Conservation (phyloP, 35 echinoderm and acorn worm species). For the Holothuria glaberrima region DNA sequence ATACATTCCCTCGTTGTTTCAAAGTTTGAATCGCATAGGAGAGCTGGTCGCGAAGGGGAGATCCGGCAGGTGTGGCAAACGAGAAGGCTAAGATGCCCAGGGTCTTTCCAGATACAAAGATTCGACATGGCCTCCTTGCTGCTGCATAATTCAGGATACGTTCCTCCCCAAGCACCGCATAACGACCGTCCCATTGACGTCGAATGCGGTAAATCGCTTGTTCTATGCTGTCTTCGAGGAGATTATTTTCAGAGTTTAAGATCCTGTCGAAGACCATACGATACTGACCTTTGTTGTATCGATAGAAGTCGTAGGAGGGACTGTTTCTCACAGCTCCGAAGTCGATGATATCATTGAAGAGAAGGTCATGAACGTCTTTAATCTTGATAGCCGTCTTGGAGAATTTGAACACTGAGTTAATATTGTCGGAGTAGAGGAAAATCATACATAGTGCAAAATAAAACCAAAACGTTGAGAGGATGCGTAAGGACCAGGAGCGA, state of each 20-base stretch:
- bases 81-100: constrained; percentile 68
- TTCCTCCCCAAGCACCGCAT: constrained; percentile 79
- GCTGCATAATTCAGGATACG: constrained; percentile 67
- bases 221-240: constrained; percentile 60
- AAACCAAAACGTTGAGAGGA: constrained; percentile 79
- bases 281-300: constrained; percentile 53
- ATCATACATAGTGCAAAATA: constrained; percentile 64
- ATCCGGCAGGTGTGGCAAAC: constrained; percentile 82
- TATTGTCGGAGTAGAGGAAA: constrained; percentile 73
- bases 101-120: constrained; percentile 65
- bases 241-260: constrained; percentile 48
- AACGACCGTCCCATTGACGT: constrained; percentile 72
- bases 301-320: constrained; percentile 71
- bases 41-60: constrained; percentile 84
- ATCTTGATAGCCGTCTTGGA: constrained; percentile 63
- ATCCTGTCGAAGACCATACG: constrained; percentile 61
- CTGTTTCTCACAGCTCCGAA: constrained; percentile 77
- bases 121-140: constrained; percentile 67
- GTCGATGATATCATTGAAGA: constrained; percentile 62
- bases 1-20: constrained; percentile 52
- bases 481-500: constrained; percentile 56
- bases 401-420: constrained; percentile 65
- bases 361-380: constrained; percentile 56
- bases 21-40: constrained; percentile 72
- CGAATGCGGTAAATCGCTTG: constrained; percentile 69